Conservation (phyloP, 2,888 invertebrate genomes). For the Galeopsomyia nigrocyanea region DNA sequence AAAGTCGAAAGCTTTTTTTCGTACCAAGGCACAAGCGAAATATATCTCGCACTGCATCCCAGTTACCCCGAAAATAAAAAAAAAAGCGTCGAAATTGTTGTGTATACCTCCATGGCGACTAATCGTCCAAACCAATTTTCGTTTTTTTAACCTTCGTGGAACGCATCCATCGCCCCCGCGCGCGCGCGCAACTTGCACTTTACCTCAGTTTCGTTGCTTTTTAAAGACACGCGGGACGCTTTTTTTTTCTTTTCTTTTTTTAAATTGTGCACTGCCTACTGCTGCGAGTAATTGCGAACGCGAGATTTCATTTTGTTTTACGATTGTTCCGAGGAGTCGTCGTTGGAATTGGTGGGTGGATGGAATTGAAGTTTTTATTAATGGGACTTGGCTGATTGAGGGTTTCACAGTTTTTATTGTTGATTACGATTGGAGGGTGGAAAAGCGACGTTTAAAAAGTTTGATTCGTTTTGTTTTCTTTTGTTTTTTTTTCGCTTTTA, state of each 20-base stretch:
- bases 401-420: no score
- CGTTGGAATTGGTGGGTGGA: slow-evolving; percentile 5
- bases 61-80: no score
- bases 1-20: no score
- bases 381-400: slow-evolving; percentile 1
- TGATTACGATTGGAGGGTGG: no score
- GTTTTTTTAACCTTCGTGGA: slow-evolving; percentile 35
- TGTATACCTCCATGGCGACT: no score
- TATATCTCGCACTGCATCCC: no score
- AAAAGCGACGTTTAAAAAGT: no score
- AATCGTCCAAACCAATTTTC: slow-evolving; percentile 34
- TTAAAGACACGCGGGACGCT: slow-evolving; percentile 33
- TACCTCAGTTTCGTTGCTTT: slow-evolving; percentile 15
- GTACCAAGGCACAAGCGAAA: no score
- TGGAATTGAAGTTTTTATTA: slow-evolving; percentile 13
- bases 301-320: slow-evolving; percentile 33
- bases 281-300: slow-evolving; percentile 24
- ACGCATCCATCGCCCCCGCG: slow-evolving; percentile 20
- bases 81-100: no score
- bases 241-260: slow-evolving; percentile 15
- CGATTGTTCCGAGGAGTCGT: slow-evolving; percentile 29
- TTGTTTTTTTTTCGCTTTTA: neutral
- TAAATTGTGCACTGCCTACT: slow-evolving; percentile 21
- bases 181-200: neutral
- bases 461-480: neutral